Conservation (phyloP, 2,888 invertebrate species). For the Ormyrus nitidulus region DNA sequence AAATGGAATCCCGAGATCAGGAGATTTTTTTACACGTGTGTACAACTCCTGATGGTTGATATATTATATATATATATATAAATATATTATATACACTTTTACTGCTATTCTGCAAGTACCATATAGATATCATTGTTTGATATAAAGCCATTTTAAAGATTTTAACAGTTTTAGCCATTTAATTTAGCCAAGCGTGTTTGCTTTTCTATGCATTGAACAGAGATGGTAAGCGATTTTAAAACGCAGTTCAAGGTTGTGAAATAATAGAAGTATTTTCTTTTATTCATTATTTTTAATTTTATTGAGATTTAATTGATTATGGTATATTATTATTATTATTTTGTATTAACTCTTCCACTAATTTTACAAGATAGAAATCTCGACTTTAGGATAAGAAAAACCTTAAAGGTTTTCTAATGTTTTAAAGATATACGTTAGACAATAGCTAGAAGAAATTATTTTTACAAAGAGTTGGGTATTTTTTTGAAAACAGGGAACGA, state of each 20-base stretch:
- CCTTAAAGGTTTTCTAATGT: slow-evolving; percentile 8
- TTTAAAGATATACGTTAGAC: slow-evolving; percentile 15
- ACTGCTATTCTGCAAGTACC: too few species aligned
- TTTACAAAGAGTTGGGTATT: slow-evolving; percentile 16
- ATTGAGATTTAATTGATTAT: neutral
- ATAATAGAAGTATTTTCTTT: too few species aligned
- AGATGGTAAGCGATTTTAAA: too few species aligned
- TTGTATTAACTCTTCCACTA: neutral
- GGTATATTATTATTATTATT: neutral
- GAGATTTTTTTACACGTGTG: slow-evolving; percentile 21
- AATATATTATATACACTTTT: slow-evolving; percentile 5
- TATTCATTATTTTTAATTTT: too few species aligned
- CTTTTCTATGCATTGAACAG: too few species aligned
- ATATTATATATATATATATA: neutral
- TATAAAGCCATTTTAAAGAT: too few species aligned
- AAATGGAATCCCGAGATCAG: slow-evolving; percentile 8
- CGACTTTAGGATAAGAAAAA: neutral
- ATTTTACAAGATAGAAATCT: neutral
- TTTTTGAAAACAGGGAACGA: slow-evolving; percentile 23
- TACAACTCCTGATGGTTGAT: neutral
- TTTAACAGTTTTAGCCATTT: too few species aligned
- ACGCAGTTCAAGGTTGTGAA: too few species aligned
- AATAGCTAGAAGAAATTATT: slow-evolving; percentile 24
- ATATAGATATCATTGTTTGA: too few species aligned
- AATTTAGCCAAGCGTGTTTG: too few species aligned